A percentile compares a stretch with the other conserved stretches of the same genome.
Evolutionary conservation across 2,113 vertebrate species (phyloP).

Genomic region (Sarotherodon lohbergeri): DNA sequence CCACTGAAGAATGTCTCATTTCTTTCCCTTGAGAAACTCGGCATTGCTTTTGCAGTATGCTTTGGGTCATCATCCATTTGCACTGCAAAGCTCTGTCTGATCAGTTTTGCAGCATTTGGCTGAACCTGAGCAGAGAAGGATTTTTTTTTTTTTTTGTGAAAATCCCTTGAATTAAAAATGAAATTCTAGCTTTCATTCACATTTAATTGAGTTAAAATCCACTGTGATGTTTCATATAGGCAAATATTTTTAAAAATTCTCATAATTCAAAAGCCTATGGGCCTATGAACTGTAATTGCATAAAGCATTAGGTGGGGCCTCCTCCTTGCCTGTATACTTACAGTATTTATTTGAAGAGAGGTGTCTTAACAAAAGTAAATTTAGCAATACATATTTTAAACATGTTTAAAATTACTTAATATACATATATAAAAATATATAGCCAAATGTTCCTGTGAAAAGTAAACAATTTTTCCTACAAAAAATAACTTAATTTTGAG

Average conservation of each 20-base stretch:
- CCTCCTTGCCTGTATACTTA: background rate
- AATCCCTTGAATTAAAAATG: background rate
- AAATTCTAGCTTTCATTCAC: background rate
- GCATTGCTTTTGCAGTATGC: background rate
- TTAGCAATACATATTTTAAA: background rate
- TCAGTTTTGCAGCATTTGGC: background rate
- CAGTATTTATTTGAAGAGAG: background rate
- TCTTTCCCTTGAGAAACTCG: background rate
- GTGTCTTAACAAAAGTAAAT: background rate
- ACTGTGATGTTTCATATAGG: background rate
- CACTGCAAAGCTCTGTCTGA: background rate
- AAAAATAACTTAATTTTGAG: background rate
- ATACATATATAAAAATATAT: background rate
- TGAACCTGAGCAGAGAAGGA: background rate
- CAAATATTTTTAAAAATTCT: background rate
- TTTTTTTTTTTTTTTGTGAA: background rate
- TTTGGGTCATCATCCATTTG: background rate
- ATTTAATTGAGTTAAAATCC: background rate
- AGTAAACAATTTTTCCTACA: background rate
- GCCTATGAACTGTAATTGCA: background rate
- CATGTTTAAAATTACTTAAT: background rate
- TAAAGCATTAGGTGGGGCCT: background rate
- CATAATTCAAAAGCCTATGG: background rate
- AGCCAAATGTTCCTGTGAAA: background rate
- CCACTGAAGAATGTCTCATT: background rate